Percentiles rank a stretch among this genome's conserved stretches.
These are phyloP conservation scores for Gastrophryne carolinensis DNA, from an alignment of 2,797 vertebrate genomes.

Conservation along the genomic window DNA sequence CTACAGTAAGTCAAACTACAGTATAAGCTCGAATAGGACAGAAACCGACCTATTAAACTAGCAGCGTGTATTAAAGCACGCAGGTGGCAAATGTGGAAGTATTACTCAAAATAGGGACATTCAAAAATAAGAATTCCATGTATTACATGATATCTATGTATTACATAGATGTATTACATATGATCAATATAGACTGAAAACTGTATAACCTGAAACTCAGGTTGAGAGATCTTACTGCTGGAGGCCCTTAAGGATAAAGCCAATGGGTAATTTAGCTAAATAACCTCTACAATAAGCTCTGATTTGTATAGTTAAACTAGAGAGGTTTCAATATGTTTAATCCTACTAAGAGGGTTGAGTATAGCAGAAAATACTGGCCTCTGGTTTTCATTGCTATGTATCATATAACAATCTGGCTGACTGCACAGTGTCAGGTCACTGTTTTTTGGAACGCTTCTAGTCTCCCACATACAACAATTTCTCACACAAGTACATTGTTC, in stretches of 20 bases:
- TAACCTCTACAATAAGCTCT: no score
- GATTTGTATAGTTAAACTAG: not conserved
- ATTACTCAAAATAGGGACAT: no score
- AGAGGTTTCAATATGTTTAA: conserved; percentile 41
- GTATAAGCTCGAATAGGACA: no score
- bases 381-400: conserved; percentile 10
- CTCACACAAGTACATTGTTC: conserved; percentile 25
- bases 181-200: no score
- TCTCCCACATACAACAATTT: conserved; percentile 33
- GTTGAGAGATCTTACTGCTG: not conserved
- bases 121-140: no score
- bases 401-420: conserved; percentile 42
- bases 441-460: not conserved
- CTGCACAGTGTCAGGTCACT: conserved; percentile 21
- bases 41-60: no score
- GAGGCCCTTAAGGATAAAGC: not conserved
- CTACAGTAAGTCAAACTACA: no score
- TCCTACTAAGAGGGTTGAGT: conserved; percentile 30
- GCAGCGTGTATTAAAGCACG: no score
- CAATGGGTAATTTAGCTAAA: no score
- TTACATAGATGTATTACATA: no score
- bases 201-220: not conserved
- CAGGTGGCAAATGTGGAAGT: no score
- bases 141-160: no score
- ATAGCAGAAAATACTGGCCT: conserved; percentile 2